Base-by-base conservation (phyloP, 2,888 invertebrate species). In the Thereva unica region DNA sequence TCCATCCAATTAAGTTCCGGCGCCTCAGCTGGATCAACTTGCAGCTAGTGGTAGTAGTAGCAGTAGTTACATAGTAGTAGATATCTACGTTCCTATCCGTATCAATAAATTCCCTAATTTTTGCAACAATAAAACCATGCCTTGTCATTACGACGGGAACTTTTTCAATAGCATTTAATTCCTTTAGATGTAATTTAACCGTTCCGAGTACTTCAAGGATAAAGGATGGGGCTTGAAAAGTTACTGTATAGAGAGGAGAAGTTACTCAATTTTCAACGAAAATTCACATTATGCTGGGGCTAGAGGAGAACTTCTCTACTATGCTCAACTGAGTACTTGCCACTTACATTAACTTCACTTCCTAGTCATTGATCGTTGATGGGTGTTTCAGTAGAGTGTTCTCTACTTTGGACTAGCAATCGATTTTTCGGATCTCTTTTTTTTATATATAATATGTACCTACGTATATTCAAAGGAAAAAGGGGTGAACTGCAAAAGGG, bases 191-290 rank as follows among this genome's bases (percentile, higher is more conserved):
- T 47, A 23, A 23, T 23, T 23, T 23, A 23, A 6, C 47, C 47
- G 5, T 47, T 47, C 12, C 47, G 5, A n/a, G n/a, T 47, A 1
- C 12, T n/a, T 47, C 10, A 5, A 52, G 35, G 6, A 52, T 4
- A 9, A 61, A 23, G n/a, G 6, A 37, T 23, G 41, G 49, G 34
- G n/a, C 23, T 23, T 23, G 23, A 23, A 23, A 38, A 50, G 41
- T 50, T 49, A 40, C 61, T 41, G 50, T n/a, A 7, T 2, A 23
- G 38, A 40, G 9, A 41, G 38, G 34, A 61, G 50, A 50, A 50
- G 61, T 61, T 61, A 50, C 61, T 61, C 50, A 61, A 61, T 61
- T 61, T 61, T 61, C 61, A 50, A 47, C 61, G 23, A 6, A 61
- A 61, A 61, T 61, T 61, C 50, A 61, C 61, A 61, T 50, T 42